Conservation (phyloP, 1,140 invertebrate genomes). For the Colletes latitarsis region DNA sequence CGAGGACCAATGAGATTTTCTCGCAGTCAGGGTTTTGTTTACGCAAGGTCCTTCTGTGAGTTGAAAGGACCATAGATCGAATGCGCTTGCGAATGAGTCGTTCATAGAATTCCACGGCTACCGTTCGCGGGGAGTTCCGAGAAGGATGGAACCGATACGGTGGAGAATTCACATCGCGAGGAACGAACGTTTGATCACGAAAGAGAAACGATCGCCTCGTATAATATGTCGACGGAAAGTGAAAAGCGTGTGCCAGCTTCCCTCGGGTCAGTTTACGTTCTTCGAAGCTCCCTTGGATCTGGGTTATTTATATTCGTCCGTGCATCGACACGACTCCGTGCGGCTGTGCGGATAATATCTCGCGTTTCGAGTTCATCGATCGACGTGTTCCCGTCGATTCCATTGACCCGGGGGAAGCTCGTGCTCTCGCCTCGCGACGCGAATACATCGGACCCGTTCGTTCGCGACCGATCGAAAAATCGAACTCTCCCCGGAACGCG, state of each 20-base stretch:
- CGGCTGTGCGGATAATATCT: neutral
- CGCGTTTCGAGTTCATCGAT: conserved; percentile 36
- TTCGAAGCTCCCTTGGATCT: neutral
- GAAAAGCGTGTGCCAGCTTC: conserved; percentile 12
- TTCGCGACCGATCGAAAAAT: neutral
- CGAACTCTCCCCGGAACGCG: conserved; percentile 14
- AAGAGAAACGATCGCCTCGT: conserved; percentile 12
- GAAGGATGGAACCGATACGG: neutral
- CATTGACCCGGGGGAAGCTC: conserved; percentile 27
- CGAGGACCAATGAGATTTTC: no score
- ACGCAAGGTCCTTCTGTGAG: no score
- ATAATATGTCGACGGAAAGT: conserved; percentile 10
- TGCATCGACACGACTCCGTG: neutral
- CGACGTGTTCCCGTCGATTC: conserved; percentile 11
- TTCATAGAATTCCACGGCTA: conserved; percentile 6
- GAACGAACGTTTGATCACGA: conserved; percentile 6
- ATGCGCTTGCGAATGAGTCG: conserved; percentile 41
- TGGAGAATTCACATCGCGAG: neutral
- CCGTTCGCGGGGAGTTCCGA: conserved; percentile 16
- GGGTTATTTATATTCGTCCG: conserved; percentile 22
- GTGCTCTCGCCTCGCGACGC: neutral
- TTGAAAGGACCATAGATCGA: neutral
- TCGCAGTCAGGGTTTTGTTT: no score
- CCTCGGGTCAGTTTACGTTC: neutral
- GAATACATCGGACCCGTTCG: no score